Conservation (phyloP, 2,797 vertebrate species). For the Ptychobarbus kaznakovi region DNA sequence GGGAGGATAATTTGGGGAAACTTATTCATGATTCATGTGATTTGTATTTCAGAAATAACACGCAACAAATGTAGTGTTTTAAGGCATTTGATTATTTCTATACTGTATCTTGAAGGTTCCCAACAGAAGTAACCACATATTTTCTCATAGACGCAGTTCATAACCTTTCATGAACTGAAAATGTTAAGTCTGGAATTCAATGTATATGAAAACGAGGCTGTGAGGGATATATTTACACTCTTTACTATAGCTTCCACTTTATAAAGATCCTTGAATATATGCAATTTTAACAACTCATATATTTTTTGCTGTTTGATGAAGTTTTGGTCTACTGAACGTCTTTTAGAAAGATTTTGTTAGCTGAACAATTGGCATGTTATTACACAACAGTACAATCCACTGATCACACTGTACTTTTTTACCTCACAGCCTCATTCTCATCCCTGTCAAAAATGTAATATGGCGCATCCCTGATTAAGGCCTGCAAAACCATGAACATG, state of each 20-base stretch:
- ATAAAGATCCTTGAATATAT: background rate
- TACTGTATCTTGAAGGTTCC: too few relatives aligned
- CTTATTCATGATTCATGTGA: too few relatives aligned
- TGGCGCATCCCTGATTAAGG: background rate
- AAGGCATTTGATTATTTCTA: too few relatives aligned
- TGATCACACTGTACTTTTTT: background rate
- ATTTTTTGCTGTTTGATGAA: too few relatives aligned
- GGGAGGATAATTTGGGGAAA: too few relatives aligned
- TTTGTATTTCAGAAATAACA: too few relatives aligned
- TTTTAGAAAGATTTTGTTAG: background rate
- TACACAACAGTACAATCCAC: background rate
- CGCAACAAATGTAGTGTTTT: too few relatives aligned
- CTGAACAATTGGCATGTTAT: background rate
- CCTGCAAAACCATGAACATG: background rate
- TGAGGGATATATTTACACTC: background rate
- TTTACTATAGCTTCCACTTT: background rate
- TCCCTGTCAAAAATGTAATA: background rate
- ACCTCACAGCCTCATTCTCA: background rate
- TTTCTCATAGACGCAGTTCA: background rate
- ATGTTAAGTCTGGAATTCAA: background rate
- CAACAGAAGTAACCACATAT: too few relatives aligned
- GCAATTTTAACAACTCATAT: background rate
- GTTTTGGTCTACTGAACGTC: background rate
- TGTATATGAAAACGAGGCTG: background rate
- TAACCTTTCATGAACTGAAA: background rate